Evolutionary conservation across 2,888 invertebrate species (phyloP), one percentile per base, ranked within the genome.

Genomic region (Caenorhabditis japonica): DNA sequence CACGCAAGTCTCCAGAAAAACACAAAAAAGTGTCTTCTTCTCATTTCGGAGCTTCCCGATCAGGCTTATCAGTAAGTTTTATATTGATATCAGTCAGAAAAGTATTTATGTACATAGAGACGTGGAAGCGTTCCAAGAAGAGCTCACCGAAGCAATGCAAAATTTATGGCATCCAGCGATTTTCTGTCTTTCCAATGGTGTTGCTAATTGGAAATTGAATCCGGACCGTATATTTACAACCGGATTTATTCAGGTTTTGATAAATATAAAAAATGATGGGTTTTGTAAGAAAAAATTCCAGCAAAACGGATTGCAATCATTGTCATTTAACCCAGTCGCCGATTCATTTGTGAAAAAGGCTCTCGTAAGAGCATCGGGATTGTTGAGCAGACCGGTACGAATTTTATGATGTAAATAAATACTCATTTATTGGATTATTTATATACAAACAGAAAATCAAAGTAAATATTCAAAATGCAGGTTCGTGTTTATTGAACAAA

Each of bases 271-370:
- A 15, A 39, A 8, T 13, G 39, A 17, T 39, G n/a, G n/a, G 5
- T 39, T 17, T 15, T 15, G 17, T 7, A 10, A 30, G 30, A 7
- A 10, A 10, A 10, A 30, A 10, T 30, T 30, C 30, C 25, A 68
- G 51, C 38, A 52, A 21, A 68, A 68, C 44, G 12, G 25, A 3
- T 73, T n/a, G 41, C 44, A 15, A n/a, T 33, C 7, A 33, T 73
- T 0, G 27, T 17, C n/a, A 4, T 68, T 73, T 44, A 73, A 73
- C 25, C 39, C 73, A 13, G 47, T 68, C 5, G 73, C 73, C 36
- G 52, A 44, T 5, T 59, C 73, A 12, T 68, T 52, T 13, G 33
- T 73, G 38, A 68, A 68, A 27, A 68, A 61, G 34, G 73, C 73
- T 0, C 13, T 73, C 8, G 13, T 13, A 8, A 30, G 61, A 19